Conservation (phyloP, 2,113 vertebrate genomes). For the Phaethon lepturus region DNA sequence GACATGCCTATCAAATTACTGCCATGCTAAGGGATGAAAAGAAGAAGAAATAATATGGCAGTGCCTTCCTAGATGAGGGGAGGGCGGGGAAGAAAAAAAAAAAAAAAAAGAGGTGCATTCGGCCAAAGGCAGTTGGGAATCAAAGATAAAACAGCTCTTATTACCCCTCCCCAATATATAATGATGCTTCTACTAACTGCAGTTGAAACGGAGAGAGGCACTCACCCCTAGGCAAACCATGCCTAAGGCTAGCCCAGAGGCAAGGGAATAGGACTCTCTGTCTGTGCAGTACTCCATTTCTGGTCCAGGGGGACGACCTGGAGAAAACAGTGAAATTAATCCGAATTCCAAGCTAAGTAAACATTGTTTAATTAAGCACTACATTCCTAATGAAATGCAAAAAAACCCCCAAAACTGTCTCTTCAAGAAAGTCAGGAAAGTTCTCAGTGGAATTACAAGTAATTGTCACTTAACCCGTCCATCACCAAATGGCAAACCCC, state of each 20-base stretch:
- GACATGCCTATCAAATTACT: slow-evolving; percentile 98
- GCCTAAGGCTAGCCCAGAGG: slow-evolving; percentile 93
- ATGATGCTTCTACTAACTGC: background rate
- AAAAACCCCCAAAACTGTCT: background rate
- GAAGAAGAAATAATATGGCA: background rate
- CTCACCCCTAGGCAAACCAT: slow-evolving; percentile 99
- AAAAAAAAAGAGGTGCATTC: background rate
- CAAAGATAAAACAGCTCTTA: background rate
- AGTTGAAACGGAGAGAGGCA: background rate
- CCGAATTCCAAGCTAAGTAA: background rate
- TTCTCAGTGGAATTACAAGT: background rate
- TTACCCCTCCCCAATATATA: background rate
- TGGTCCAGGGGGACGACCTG: slow-evolving; percentile 91
- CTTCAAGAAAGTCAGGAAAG: background rate
- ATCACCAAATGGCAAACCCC: background rate
- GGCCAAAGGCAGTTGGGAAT: background rate
- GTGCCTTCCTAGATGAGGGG: background rate
- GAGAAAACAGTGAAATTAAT: background rate
- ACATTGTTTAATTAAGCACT: background rate
- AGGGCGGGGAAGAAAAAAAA: no score
- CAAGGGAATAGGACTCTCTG: slow-evolving; percentile 94
- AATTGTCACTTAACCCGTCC: background rate
- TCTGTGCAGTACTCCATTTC: slow-evolving; percentile 99
- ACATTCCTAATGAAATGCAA: background rate
- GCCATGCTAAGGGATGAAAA: slow-evolving; percentile 83